phyloP scores from a whole-genome alignment of 2,113 vertebrate genomes.

The Mesembrinibis cayennensis region DNA sequence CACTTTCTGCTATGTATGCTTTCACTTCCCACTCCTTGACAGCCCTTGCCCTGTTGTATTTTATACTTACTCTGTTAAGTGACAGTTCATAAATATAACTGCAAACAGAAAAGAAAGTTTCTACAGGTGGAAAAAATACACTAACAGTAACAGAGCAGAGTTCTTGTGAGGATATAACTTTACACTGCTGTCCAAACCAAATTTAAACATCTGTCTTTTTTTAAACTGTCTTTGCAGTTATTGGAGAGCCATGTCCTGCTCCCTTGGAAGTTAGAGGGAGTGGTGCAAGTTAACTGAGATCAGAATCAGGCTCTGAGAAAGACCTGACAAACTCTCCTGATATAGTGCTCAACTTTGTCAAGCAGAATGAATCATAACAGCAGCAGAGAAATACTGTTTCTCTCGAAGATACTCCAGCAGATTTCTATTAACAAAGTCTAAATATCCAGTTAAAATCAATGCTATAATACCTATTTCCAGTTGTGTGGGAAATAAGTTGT shows the following conservation, averaged over 20 bases:
- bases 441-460: background rate
- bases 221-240: background rate
- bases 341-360: background rate
- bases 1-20: background rate
- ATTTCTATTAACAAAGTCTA: background rate
- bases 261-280: background rate
- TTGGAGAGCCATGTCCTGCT: background rate
- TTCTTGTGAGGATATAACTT: background rate
- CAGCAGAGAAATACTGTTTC: background rate
- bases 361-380: background rate
- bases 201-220: background rate
- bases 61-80: background rate
- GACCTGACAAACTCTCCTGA: background rate
- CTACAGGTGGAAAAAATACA: background rate
- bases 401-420: background rate
- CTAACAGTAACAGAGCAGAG: background rate
- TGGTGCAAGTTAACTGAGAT: background rate
- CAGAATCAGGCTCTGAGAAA: background rate
- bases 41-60: background rate
- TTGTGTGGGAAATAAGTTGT: background rate
- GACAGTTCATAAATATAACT: background rate
- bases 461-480: background rate
- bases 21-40: background rate
- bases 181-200: background rate
- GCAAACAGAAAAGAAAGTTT: background rate